Conservation (phyloP, 2,797 vertebrate species). For the Aratinga solstitialis region DNA sequence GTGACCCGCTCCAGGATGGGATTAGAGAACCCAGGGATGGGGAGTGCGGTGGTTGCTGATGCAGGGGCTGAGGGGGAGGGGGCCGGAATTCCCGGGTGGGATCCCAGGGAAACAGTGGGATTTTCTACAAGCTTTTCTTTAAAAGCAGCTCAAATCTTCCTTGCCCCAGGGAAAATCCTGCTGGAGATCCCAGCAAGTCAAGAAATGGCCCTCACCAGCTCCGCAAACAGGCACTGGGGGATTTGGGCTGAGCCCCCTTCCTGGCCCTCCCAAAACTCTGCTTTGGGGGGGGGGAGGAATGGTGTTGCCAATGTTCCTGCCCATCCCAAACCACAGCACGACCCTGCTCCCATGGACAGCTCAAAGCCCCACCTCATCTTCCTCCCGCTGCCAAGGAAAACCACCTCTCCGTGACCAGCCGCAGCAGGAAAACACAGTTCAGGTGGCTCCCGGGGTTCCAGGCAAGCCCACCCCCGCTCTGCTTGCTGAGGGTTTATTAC, state of each 20-base stretch:
- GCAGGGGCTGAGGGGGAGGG: not conserved
- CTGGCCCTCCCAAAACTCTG: not conserved
- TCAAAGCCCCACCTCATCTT: not conserved
- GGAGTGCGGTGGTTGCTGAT: fast-evolving
- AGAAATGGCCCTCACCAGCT: fast-evolving
- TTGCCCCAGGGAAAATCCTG: fast-evolving
- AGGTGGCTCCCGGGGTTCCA: not conserved
- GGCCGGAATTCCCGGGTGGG: fast-evolving
- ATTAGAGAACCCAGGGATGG: not conserved
- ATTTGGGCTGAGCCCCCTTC: not conserved
- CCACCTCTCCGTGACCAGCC: not conserved
- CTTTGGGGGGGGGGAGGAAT: not conserved
- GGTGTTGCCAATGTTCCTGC: not conserved
- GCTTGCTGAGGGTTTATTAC: not conserved
- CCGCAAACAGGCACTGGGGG: fast-evolving
- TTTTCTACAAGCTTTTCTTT: not conserved
- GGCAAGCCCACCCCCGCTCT: not conserved
- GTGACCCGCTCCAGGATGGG: fast-evolving
- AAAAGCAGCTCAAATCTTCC: not conserved
- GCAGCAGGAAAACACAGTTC: not conserved
- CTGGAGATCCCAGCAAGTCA: not conserved
- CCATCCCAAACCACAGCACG: not conserved
- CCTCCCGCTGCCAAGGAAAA: constrained; percentile 31
- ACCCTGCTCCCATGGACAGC: fast-evolving
- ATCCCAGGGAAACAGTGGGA: fast-evolving